Conservation (phyloP, 2,113 vertebrate genomes). For the Lamprologus lemairii region DNA sequence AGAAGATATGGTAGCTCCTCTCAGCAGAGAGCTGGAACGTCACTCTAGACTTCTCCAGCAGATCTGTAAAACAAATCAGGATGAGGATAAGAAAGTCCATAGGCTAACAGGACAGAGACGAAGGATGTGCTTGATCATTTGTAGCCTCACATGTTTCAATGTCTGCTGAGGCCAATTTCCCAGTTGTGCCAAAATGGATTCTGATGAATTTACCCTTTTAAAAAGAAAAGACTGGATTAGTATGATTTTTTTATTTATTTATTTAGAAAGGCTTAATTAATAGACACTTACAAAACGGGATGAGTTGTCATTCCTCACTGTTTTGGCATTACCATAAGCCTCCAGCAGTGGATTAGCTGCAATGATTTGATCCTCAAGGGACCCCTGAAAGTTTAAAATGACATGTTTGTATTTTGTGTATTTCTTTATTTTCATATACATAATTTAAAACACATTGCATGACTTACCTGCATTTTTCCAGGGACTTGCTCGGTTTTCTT, state of each 20-base stretch:
- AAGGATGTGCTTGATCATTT: not conserved
- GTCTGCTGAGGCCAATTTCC: slow-evolving; percentile 54
- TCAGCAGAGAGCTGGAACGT: slow-evolving; percentile 72
- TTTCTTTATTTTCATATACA: not conserved
- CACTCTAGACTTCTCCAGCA: slow-evolving; percentile 67
- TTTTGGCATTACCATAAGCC: slow-evolving; percentile 78
- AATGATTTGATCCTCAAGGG: slow-evolving; percentile 78
- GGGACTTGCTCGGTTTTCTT: slow-evolving; percentile 24
- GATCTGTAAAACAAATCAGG: slow-evolving; percentile 29
- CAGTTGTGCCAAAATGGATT: slow-evolving; percentile 49
- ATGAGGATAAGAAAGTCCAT: not conserved
- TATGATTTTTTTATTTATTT: not conserved
- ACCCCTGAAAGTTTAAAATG: slow-evolving; percentile 71
- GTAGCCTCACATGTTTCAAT: slow-evolving; percentile 59
- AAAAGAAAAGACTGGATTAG: not conserved
- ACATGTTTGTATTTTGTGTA: not conserved
- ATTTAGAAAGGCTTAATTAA: not conserved
- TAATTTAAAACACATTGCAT: not conserved
- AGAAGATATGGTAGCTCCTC: slow-evolving; percentile 77
- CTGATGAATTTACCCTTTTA: slow-evolving; percentile 60
- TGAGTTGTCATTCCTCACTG: slow-evolving; percentile 80
- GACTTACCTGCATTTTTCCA: slow-evolving; percentile 77
- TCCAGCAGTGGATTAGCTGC: slow-evolving; percentile 78
- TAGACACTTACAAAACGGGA: slow-evolving; percentile 73
- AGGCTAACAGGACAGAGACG: not conserved